Percentiles rank a stretch among this genome's conserved stretches.
Conservation (phyloP, 2,113 vertebrate genomes). For the Lasiurus cinereus region DNA sequence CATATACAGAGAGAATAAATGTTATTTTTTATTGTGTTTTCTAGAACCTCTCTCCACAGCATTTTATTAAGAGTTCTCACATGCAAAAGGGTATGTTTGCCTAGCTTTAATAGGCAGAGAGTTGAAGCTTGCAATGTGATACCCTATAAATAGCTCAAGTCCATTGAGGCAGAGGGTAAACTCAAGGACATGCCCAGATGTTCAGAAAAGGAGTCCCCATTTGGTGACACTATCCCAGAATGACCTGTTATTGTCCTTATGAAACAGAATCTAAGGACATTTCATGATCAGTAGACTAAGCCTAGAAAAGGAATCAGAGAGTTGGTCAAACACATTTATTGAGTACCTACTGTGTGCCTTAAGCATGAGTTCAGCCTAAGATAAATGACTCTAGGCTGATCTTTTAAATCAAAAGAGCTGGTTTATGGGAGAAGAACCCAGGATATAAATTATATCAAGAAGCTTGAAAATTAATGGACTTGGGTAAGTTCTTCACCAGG, state of each 20-base stretch:
- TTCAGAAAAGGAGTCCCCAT: rapidly evolving
- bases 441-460: neutral
- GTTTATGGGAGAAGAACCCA: neutral
- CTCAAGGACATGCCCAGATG: neutral
- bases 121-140: neutral
- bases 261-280: neutral
- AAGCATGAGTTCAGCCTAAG: neutral
- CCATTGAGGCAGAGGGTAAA: neutral
- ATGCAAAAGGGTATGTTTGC: neutral
- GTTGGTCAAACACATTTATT: neutral
- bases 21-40: neutral
- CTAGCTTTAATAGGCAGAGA: neutral
- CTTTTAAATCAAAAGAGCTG: neutral
- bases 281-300: neutral
- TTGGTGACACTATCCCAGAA: neutral
- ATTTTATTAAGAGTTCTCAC: neutral
- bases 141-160: neutral
- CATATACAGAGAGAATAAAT: neutral
- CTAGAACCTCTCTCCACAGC: neutral
- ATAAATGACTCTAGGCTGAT: neutral
- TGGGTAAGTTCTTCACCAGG: neutral
- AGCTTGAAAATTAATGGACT: neutral
- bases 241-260: neutral
- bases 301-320: neutral
- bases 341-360: neutral